These are phyloP conservation scores for Lithophane leautieri DNA, from an alignment of 2,888 invertebrate genomes.

Conservation along the genomic window DNA sequence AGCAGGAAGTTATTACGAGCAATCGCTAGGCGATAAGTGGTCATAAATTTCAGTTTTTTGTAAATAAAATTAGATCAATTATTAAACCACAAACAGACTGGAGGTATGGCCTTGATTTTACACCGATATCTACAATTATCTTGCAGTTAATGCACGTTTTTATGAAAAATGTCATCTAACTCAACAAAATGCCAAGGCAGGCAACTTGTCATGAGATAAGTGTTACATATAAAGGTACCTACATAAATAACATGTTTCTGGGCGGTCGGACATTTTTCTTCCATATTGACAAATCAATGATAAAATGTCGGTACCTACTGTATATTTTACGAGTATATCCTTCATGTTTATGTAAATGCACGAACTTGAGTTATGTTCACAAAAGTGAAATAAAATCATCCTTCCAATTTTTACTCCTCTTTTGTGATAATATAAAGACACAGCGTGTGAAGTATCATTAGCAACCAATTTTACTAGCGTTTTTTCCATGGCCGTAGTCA, in stretches of 20 bases:
- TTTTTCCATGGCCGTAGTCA: slow-evolving; percentile 49
- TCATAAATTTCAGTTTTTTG: slow-evolving; percentile 62
- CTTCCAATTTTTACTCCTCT: background rate
- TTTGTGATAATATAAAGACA: slow-evolving; percentile 6
- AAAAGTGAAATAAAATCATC: slow-evolving; percentile 4
- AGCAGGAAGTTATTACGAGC: slow-evolving; percentile 66
- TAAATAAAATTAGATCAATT: slow-evolving; percentile 40
- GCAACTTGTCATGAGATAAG: slow-evolving; percentile 37
- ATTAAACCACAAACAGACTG: slow-evolving; percentile 22
- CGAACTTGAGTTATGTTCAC: slow-evolving; percentile 8
- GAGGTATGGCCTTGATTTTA: slow-evolving; percentile 39
- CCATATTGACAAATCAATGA: slow-evolving; percentile 24
- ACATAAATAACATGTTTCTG: slow-evolving; percentile 39
- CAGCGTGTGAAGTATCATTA: slow-evolving; percentile 30
- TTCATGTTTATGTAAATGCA: slow-evolving; percentile 14
- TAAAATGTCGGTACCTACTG: slow-evolving; percentile 11
- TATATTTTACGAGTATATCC: slow-evolving; percentile 2
- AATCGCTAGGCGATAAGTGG: slow-evolving; percentile 36
- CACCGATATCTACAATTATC: slow-evolving; percentile 15
- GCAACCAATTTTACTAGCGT: slow-evolving; percentile 31
- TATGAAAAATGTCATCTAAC: slow-evolving; percentile 40
- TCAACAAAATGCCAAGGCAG: slow-evolving; percentile 68
- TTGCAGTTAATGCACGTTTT: slow-evolving; percentile 34
- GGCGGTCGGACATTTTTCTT: slow-evolving; percentile 8
- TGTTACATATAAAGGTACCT: slow-evolving; percentile 60